Conservation (phyloP, 2,113 vertebrate genomes). For the Pan paniscus region DNA sequence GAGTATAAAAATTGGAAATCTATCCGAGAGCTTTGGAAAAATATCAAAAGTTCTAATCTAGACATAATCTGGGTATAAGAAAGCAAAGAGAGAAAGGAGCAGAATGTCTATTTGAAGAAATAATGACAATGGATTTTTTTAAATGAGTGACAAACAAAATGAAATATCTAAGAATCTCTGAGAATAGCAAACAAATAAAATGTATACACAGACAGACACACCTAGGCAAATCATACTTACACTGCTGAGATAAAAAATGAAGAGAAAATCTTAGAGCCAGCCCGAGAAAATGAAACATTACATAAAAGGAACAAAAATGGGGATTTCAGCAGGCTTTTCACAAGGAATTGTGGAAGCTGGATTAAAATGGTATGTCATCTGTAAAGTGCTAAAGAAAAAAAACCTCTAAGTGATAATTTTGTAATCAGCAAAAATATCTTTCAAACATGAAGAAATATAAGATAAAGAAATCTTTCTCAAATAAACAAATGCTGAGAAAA, state of each 20-base stretch:
- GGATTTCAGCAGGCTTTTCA: not conserved
- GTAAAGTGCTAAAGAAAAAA: not conserved
- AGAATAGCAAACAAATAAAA: not conserved
- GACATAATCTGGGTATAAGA: not conserved
- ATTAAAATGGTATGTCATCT: not conserved
- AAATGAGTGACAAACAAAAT: not conserved
- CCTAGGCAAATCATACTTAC: not conserved
- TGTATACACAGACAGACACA: not conserved
- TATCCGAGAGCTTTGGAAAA: not conserved
- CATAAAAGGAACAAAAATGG: not conserved
- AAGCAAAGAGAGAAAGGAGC: no score
- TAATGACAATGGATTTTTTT: not conserved
- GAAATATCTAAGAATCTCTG: not conserved
- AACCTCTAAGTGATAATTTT: not conserved
- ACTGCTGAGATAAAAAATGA: not conserved
- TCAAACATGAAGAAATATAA: not conserved
- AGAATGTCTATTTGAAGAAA: not conserved
- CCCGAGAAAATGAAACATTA: not conserved
- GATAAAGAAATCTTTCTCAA: not conserved
- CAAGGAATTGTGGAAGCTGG: not conserved
- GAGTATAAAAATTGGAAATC: not conserved
- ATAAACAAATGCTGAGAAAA: not conserved
- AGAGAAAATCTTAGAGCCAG: not conserved
- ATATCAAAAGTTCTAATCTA: not conserved
- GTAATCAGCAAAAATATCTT: not conserved